A percentile compares a stretch with the other conserved stretches of the same genome.
Conservation (phyloP, 2,888 invertebrate species). For the Tiliacea aurago region DNA sequence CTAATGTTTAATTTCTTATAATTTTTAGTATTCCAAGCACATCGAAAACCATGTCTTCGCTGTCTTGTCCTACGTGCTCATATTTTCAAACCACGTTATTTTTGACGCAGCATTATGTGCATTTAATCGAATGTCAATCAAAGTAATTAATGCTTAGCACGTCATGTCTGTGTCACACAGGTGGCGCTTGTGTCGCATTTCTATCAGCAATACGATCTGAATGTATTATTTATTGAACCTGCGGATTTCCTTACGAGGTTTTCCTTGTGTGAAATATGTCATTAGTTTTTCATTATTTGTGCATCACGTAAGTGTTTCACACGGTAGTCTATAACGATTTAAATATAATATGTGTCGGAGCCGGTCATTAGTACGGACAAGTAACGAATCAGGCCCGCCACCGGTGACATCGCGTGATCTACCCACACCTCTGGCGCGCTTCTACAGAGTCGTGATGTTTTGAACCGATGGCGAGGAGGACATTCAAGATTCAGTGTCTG, state of each 20-base stretch:
- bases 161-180: slow-evolving; percentile 42
- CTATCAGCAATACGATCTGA: slow-evolving; percentile 39
- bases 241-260: slow-evolving; percentile 59
- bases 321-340: not conserved
- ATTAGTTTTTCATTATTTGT: slow-evolving; percentile 16
- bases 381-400: too few species aligned
- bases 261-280: slow-evolving; percentile 37
- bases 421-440: too few species aligned
- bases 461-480: too few species aligned
- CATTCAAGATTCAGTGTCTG: too few species aligned
- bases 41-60: slow-evolving; percentile 19
- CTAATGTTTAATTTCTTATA: not conserved
- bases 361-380: too few species aligned
- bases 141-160: slow-evolving; percentile 54
- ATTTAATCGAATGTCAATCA: slow-evolving; percentile 61
- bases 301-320: slow-evolving; percentile 15
- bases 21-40: slow-evolving; percentile 16
- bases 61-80: slow-evolving; percentile 41
- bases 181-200: slow-evolving; percentile 59
- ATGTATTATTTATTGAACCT: slow-evolving; percentile 44
- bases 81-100: slow-evolving; percentile 30
- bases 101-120: slow-evolving; percentile 35
- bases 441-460: too few species aligned
- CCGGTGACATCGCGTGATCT: too few species aligned
- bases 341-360: not conserved